phyloP scores from a whole-genome alignment of 2,888 invertebrate species.

The Trichopria drosophilae region DNA sequence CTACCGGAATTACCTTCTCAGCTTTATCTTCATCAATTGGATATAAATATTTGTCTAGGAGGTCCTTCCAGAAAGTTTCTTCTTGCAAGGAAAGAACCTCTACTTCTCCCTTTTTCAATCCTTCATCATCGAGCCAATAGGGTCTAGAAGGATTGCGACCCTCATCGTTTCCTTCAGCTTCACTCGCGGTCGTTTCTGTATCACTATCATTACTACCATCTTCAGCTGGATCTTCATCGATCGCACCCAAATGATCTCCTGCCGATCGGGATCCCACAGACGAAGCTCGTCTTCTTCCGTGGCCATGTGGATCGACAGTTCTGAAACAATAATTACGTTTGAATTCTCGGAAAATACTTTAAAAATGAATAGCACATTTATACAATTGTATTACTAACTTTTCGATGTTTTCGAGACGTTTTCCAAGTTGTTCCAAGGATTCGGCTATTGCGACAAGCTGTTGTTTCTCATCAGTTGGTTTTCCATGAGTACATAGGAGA shows the following conservation, averaged over 20 bases:
- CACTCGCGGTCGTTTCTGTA: slow-evolving; percentile 18
- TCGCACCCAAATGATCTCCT: neutral
- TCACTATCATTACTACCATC: slow-evolving; percentile 12
- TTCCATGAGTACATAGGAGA: slow-evolving; percentile 61
- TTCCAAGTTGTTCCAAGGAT: slow-evolving; percentile 57
- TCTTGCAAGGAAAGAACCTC: slow-evolving; percentile 70
- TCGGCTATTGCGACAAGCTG: slow-evolving; percentile 58
- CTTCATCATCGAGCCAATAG: slow-evolving; percentile 72
- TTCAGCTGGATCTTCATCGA: too few relatives aligned
- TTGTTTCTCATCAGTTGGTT: slow-evolving; percentile 56
- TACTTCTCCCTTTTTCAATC: slow-evolving; percentile 68
- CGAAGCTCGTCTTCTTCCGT: neutral
- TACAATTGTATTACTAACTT: slow-evolving; percentile 44
- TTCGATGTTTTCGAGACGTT: slow-evolving; percentile 59
- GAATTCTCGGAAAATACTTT: slow-evolving; percentile 6
- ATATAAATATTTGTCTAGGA: slow-evolving; percentile 75
- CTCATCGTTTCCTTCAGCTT: slow-evolving; percentile 14
- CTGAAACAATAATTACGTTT: slow-evolving; percentile 6
- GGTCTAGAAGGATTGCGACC: slow-evolving; percentile 62
- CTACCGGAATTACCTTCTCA: slow-evolving; percentile 62
- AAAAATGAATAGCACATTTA: too few relatives aligned
- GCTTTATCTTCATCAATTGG: slow-evolving; percentile 71
- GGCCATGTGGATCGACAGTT: neutral
- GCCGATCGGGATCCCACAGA: neutral
- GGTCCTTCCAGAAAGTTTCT: slow-evolving; percentile 74